Conservation (phyloP, 2,888 invertebrate species). For the Agrochola lychnidis region DNA sequence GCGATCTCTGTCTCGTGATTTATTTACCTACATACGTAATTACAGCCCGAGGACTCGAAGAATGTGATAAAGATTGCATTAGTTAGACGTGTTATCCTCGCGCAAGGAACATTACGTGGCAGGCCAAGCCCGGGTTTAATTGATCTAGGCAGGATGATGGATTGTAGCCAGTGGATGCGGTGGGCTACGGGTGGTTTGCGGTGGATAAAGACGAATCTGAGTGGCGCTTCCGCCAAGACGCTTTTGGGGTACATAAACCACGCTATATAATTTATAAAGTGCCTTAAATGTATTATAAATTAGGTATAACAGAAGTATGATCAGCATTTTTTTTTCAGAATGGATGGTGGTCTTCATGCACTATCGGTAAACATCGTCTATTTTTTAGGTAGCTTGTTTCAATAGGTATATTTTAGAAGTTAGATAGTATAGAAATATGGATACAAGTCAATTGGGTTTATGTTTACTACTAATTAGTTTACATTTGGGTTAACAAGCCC, state of each 20-base stretch:
- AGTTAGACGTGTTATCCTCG: conserved; percentile 69
- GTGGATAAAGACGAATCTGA: conserved; percentile 77
- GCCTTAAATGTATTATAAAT: conserved; percentile 3
- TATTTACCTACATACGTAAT: conserved; percentile 53
- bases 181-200: conserved; percentile 69
- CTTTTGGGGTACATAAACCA: conserved; percentile 61
- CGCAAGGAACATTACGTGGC: conserved; percentile 70
- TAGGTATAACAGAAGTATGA: not conserved
- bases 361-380: not conserved
- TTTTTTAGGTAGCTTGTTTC: not conserved
- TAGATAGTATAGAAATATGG: conserved; percentile 7
- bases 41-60: conserved; percentile 43
- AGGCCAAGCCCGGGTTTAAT: conserved; percentile 77
- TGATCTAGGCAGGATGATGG: conserved; percentile 82
- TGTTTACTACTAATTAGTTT: conserved; percentile 34
- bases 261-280: conserved; percentile 14
- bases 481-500: conserved; percentile 47
- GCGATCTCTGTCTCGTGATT: conserved; percentile 30
- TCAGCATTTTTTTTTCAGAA: not conserved
- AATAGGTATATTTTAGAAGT: not conserved
- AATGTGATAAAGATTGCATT: conserved; percentile 65
- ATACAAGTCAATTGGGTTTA: conserved; percentile 16
- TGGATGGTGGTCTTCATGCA: too few species aligned
- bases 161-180: conserved; percentile 72
- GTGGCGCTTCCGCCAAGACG: conserved; percentile 71